phyloP scores from a whole-genome alignment of 2,888 invertebrate genomes.

The Agrilus cyanescens region DNA sequence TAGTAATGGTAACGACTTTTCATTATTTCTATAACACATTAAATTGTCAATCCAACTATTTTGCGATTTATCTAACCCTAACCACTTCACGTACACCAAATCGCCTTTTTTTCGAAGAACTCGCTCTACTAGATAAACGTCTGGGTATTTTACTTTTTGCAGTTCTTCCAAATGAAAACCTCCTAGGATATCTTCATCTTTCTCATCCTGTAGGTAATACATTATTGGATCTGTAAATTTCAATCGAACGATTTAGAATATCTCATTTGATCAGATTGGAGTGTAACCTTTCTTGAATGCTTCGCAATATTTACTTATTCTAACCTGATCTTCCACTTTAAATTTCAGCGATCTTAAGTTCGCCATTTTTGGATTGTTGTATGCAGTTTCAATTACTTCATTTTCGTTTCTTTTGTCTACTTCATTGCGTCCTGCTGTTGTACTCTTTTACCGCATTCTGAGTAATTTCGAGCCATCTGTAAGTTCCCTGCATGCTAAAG shows the following conservation, averaged over 20 bases:
- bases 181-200: constrained; percentile 10
- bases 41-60: constrained; percentile 17
- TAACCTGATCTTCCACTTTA: constrained; percentile 17
- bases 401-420: too few species aligned
- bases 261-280: constrained; percentile 24
- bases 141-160: constrained; percentile 9
- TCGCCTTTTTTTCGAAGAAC: constrained; percentile 11
- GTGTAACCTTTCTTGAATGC: constrained; percentile 22
- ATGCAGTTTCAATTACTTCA: too few species aligned
- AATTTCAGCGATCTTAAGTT: constrained; percentile 9
- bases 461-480: not conserved
- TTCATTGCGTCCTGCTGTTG: not conserved
- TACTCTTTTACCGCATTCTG: not conserved
- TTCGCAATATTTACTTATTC: constrained; percentile 18
- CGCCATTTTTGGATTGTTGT: too few species aligned
- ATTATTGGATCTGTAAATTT: constrained; percentile 19
- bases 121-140: constrained; percentile 17
- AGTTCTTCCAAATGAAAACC: constrained; percentile 19
- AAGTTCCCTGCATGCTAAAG: not conserved
- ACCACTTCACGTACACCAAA: constrained; percentile 13
- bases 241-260: constrained; percentile 21
- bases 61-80: constrained; percentile 13
- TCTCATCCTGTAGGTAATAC: constrained; percentile 20
- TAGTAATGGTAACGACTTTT: too few species aligned
- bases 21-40: too few species aligned